Conservation (phyloP, 1,140 invertebrate species). For the Ctenoplectra terminalis region DNA sequence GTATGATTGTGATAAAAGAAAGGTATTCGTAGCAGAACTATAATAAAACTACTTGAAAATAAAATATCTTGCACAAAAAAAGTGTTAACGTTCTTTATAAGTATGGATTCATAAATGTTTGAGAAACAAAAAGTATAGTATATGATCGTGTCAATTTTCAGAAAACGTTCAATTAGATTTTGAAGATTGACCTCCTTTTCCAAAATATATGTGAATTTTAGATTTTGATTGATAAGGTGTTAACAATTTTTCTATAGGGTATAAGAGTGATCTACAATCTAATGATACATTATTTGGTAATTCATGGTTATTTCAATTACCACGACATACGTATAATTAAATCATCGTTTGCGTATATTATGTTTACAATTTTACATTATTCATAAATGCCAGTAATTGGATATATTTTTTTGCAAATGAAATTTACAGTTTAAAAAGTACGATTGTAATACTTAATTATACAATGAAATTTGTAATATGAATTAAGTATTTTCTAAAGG, state of each 20-base stretch:
- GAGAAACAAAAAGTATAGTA: slow-evolving; percentile 10
- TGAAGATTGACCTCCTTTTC: slow-evolving; percentile 25
- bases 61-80: slow-evolving; percentile 44
- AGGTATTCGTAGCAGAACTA: not conserved
- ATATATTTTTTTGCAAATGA: slow-evolving; percentile 26
- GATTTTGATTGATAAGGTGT: slow-evolving; percentile 10
- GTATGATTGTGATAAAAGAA: slow-evolving; percentile 5
- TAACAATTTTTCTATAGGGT: slow-evolving; percentile 23
- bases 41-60: slow-evolving; percentile 34
- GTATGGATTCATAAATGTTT: slow-evolving; percentile 27
- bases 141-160: slow-evolving; percentile 14
- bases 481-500: slow-evolving; percentile 24
- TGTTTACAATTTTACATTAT: slow-evolving; percentile 16
- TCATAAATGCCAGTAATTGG: slow-evolving; percentile 10
- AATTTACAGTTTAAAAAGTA: slow-evolving; percentile 1
- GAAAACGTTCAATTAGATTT: slow-evolving; percentile 28
- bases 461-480: not conserved
- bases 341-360: not conserved
- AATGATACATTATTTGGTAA: slow-evolving; percentile 3
- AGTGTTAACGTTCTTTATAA: slow-evolving; percentile 25
- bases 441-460: slow-evolving; percentile 25
- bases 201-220: slow-evolving; percentile 26
- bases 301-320: slow-evolving; percentile 19
- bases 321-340: slow-evolving; percentile 12
- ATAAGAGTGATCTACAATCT: slow-evolving; percentile 33